A percentile compares a stretch with the other conserved stretches of the same genome.
Conservation (phyloP, 1,140 invertebrate genomes). For the Rhopalosiphum padi region DNA sequence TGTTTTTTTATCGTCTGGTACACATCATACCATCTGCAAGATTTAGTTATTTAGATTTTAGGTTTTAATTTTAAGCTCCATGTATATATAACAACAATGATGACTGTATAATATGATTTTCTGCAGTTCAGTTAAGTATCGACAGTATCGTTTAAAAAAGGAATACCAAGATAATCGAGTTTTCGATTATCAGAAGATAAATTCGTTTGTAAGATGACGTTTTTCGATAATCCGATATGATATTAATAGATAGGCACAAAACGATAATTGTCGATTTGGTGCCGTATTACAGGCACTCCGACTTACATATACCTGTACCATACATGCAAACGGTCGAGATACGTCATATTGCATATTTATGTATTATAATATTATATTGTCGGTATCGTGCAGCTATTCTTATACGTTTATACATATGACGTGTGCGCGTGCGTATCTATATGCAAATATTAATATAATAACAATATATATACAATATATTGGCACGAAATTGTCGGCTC, state of each 20-base stretch:
- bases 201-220: neutral
- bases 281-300: too few relatives aligned
- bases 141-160: neutral
- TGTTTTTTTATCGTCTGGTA: neutral
- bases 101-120: constrained; percentile 2
- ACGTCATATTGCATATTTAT: neutral
- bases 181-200: neutral
- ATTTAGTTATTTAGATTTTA: neutral
- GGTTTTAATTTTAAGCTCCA: neutral
- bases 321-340: neutral
- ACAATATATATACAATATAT: neutral
- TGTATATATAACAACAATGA: neutral
- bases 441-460: constrained; percentile 19
- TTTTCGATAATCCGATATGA: neutral
- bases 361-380: neutral
- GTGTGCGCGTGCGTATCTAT: neutral
- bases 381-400: neutral
- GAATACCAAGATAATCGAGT: too few relatives aligned
- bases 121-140: neutral
- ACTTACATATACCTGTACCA: neutral
- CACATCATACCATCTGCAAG: neutral
- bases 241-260: neutral
- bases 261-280: neutral
- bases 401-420: neutral
- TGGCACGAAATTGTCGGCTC: neutral